Conservation (phyloP, 2,888 invertebrate genomes). For the Drosophila basisetae region DNA sequence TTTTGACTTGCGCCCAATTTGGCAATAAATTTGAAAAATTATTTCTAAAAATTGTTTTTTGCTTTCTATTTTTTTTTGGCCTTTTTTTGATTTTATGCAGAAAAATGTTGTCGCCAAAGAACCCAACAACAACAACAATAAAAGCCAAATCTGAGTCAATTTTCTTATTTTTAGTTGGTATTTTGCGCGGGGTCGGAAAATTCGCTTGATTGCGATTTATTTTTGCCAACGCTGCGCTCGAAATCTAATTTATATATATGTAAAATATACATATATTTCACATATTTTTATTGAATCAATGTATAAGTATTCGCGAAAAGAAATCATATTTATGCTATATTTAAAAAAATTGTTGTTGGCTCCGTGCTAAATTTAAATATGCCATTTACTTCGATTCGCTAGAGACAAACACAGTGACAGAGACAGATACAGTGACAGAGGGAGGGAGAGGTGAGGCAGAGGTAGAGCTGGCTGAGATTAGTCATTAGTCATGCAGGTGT, state of each 20-base stretch:
- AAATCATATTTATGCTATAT: slow-evolving; percentile 60
- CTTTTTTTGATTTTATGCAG: slow-evolving; percentile 25
- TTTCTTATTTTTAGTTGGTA: slow-evolving; percentile 74
- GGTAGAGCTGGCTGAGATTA: background rate
- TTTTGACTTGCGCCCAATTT: slow-evolving; percentile 73
- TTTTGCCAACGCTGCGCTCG: slow-evolving; percentile 50
- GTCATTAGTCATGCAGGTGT: slow-evolving; percentile 69
- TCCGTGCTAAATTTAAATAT: slow-evolving; percentile 61
- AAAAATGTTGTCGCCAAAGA: slow-evolving; percentile 61
- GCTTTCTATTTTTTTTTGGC: slow-evolving; percentile 31
- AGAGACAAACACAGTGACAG: background rate
- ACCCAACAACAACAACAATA: slow-evolving; percentile 29
- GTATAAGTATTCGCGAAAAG: slow-evolving; percentile 21
- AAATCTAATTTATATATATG: slow-evolving; percentile 41
- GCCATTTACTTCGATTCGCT: slow-evolving; percentile 32
- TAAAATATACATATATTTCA: slow-evolving; percentile 15
- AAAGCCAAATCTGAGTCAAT: slow-evolving; percentile 74
- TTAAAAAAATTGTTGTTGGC: slow-evolving; percentile 61
- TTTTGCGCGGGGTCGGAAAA: slow-evolving; percentile 32
- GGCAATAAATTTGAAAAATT: slow-evolving; percentile 76
- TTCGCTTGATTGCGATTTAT: slow-evolving; percentile 57
- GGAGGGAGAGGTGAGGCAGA: background rate
- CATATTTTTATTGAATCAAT: slow-evolving; percentile 46
- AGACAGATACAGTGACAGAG: background rate
- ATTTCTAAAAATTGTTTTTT: slow-evolving; percentile 45